Conservation (phyloP, 2,113 vertebrate genomes). For the Microcebus lehilahytsara region DNA sequence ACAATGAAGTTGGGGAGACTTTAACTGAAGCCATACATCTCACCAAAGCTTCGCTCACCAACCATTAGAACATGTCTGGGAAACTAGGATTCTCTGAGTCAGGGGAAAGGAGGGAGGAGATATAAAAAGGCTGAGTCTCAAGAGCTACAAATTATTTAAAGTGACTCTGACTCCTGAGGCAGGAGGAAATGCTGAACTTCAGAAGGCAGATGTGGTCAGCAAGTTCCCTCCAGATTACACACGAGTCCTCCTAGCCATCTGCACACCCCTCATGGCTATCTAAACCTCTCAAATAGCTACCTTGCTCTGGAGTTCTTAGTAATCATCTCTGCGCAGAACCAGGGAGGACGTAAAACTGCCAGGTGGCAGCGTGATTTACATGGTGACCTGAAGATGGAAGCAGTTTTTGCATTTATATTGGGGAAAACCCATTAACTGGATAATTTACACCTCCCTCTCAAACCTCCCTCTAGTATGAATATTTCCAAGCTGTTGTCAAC, state of each 20-base stretch:
- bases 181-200: slow-evolving; percentile 56
- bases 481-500: slow-evolving; percentile 70
- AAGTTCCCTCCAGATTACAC: slow-evolving; percentile 48
- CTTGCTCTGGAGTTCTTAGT: slow-evolving; percentile 51
- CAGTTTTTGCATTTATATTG: slow-evolving; percentile 74
- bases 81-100: slow-evolving; percentile 1
- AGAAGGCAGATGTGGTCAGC: slow-evolving; percentile 60
- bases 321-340: slow-evolving; percentile 58
- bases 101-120: not conserved
- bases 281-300: slow-evolving; percentile 5
- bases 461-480: slow-evolving; percentile 58
- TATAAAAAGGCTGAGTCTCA: slow-evolving; percentile 1
- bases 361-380: slow-evolving; percentile 42
- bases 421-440: slow-evolving; percentile 71
- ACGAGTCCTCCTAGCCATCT: not conserved
- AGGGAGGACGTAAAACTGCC: slow-evolving; percentile 65
- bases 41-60: not conserved
- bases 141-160: slow-evolving; percentile 52
- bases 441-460: slow-evolving; percentile 74
- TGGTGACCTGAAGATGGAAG: slow-evolving; percentile 61
- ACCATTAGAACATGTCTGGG: not conserved
- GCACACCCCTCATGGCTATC: not conserved
- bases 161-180: slow-evolving; percentile 38
- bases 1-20: not conserved
- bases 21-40: not conserved